Evolutionary conservation across 2,888 invertebrate species (phyloP), one percentile per base, ranked within the genome.

Genomic region (Thalpophila matura): DNA sequence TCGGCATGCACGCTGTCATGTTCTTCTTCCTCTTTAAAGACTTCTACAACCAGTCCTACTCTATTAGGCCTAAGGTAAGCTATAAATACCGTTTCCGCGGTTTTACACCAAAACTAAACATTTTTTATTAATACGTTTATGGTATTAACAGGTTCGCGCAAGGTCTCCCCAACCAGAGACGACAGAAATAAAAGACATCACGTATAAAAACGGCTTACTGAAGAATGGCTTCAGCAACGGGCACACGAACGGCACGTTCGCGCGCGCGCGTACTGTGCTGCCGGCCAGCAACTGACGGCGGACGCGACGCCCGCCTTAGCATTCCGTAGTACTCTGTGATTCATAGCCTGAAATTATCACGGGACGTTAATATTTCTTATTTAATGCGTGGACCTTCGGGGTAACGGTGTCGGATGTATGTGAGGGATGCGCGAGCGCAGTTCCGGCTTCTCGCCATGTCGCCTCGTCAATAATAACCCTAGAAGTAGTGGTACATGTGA

Each of bases 21-120:
- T 99, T 99, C 97, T 98, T 98, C 96, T 97, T 98, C 96, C 96
- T 99, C 66, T 99, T 99, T 96, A 97, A 97, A 86, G 97, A 99
- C 90, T 99, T 99, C 95, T 99, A 99, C 96, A 97, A 97, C 87
- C 96, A 97, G 89, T 96, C 97, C 16, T 98, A 98, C 94, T 83
- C 85, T 35, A n/a, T n/a, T n/a, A 92, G 78, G 66, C 87, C 89
- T 40, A 87, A 81, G 88, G 88, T 90, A 87, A 81, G 88, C 88
- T 90, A 85, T n/a, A 1, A n/a, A 14, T 6, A 14, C 10, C 1
- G 7, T 16, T 16, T 22, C 1, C 1, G 24, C 26, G 12, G 1
- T 22, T 29, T 22, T 14, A n/a, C n/a, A 27, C 6, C 1, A 7
- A 26, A 24, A 31, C 0, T 9, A 50, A 33, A 49, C 0, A 10